Conservation (phyloP, 2,797 vertebrate genomes). For the Thalassophryne amazonica region DNA sequence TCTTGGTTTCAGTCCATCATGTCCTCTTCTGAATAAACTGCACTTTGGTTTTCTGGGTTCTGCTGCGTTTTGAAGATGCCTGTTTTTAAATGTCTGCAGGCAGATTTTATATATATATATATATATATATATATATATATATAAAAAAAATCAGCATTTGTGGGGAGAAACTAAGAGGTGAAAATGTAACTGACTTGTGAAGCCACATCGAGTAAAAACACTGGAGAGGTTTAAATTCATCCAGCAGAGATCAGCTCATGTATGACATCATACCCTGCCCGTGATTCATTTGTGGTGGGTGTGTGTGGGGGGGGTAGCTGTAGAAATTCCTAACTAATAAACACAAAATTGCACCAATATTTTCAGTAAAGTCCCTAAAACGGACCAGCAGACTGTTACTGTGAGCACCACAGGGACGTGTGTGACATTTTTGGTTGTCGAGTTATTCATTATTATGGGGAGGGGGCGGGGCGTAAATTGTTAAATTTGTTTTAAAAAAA, state of each 20-base stretch:
- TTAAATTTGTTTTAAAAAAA: not conserved
- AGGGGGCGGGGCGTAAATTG: too few relatives aligned
- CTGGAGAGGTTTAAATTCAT: not conserved
- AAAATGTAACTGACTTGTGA: constrained; percentile 34
- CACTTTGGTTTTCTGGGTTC: constrained; percentile 4
- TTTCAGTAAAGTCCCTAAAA: not conserved
- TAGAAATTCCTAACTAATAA: not conserved
- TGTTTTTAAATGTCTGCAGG: not conserved
- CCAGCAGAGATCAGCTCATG: too few relatives aligned
- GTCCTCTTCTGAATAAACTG: not conserved
- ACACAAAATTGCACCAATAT: not conserved
- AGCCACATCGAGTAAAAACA: not conserved
- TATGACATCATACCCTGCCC: too few relatives aligned
- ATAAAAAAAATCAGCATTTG: not conserved
- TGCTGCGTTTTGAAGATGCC: constrained; percentile 1
- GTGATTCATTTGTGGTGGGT: not conserved
- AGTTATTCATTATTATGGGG: not conserved
- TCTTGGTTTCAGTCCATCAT: not conserved
- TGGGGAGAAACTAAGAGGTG: constrained; percentile 29
- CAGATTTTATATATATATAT: not conserved
- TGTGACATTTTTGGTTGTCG: not conserved
- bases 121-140: too few relatives aligned
- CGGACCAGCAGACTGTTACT: not conserved
- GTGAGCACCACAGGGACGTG: not conserved
- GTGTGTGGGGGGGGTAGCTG: not conserved